These are phyloP conservation scores for Natrix natrix DNA, from an alignment of 2,797 vertebrate species.

Conservation along the genomic window DNA sequence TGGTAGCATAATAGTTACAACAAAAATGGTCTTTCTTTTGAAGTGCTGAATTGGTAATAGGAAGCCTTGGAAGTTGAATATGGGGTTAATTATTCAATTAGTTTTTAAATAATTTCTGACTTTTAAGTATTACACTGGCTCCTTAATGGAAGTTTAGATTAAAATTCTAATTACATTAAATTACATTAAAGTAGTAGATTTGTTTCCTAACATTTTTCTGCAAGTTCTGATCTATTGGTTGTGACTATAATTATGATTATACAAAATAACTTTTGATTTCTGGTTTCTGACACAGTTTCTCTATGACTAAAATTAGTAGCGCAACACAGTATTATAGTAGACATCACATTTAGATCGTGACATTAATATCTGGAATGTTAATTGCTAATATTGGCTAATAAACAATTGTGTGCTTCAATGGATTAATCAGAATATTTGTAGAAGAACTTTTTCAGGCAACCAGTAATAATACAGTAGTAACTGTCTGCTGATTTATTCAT, in stretches of 20 bases:
- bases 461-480: conserved; percentile 20
- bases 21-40: background rate
- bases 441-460: background rate
- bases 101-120: background rate
- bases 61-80: background rate
- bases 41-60: background rate
- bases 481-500: background rate
- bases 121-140: background rate
- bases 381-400: conserved; percentile 32
- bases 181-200: background rate
- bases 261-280: background rate
- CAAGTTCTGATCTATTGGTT: background rate
- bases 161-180: background rate
- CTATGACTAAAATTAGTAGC: background rate
- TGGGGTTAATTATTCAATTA: background rate
- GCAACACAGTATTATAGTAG: background rate
- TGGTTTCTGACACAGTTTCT: conserved; percentile 15
- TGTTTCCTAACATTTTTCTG: background rate
- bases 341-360: conserved; percentile 14
- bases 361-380: conserved; percentile 11
- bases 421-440: conserved; percentile 30
- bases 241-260: background rate
- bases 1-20: background rate
- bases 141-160: background rate
- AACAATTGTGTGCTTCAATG: conserved; percentile 19